These are phyloP conservation scores for Drosophila suzukii DNA, from an alignment of 1,140 invertebrate species.

Conservation along the genomic window DNA sequence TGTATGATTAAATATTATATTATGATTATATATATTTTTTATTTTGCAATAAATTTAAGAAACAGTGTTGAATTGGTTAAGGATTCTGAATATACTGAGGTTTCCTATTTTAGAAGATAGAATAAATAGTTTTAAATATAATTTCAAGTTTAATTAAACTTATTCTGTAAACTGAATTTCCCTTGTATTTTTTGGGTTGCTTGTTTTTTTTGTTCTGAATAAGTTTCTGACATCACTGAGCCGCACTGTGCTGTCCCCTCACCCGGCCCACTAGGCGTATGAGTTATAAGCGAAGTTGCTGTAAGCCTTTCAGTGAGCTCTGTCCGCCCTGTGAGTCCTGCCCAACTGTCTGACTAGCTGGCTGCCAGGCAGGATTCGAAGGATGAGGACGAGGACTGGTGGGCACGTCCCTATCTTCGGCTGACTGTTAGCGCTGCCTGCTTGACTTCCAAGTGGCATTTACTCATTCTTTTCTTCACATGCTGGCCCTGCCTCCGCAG, in stretches of 20 bases:
- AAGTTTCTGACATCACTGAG: conserved; percentile 18
- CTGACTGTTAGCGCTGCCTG: conserved; percentile 67
- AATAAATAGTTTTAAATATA: background rate
- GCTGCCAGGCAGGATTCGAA: conserved; percentile 1
- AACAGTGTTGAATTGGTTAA: too few species aligned
- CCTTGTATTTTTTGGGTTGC: background rate
- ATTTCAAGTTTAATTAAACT: background rate
- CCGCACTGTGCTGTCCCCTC: background rate
- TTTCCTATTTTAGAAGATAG: too few species aligned
- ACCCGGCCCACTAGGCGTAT: conserved; percentile 65
- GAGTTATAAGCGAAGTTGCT: conserved; percentile 74
- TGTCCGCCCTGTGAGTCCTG: conserved; percentile 31
- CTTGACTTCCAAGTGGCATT: conserved; percentile 82
- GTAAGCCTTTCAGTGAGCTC: conserved; percentile 58
- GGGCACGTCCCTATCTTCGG: conserved; percentile 67
- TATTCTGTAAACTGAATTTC: background rate
- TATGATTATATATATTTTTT: too few species aligned
- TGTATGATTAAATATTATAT: too few species aligned
- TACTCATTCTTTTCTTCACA: conserved; percentile 66
- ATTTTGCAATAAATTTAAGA: too few species aligned
- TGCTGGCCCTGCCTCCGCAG: conserved; percentile 31
- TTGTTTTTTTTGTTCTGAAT: background rate
- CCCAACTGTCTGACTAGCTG: conserved; percentile 20
- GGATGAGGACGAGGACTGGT: conserved; percentile 8
- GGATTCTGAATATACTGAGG: too few species aligned